These are phyloP conservation scores for Drosophila truncata DNA, from an alignment of 1,140 invertebrate species.

Conservation along the genomic window DNA sequence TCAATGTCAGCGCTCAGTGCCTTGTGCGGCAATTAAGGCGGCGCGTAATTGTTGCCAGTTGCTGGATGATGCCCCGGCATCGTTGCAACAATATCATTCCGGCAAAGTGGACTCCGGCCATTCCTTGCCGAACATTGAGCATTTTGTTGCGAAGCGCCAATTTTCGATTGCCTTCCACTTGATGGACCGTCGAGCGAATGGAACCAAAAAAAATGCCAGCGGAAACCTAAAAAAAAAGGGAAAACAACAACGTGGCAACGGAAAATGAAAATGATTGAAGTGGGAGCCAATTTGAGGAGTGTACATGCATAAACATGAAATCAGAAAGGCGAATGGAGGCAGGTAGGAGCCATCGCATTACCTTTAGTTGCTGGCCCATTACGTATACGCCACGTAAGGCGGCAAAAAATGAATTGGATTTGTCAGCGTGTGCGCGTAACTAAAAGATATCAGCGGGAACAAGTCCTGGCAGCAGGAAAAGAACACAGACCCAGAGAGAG, in stretches of 20 bases:
- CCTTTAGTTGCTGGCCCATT: slow-evolving; percentile 74
- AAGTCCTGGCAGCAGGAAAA: slow-evolving; percentile 20
- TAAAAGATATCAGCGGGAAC: slow-evolving; percentile 34
- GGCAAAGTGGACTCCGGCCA: slow-evolving; percentile 30
- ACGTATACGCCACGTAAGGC: slow-evolving; percentile 73
- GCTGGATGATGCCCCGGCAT: slow-evolving; percentile 45
- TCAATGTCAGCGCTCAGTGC: background rate
- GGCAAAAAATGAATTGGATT: slow-evolving; percentile 76
- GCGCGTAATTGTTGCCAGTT: slow-evolving; percentile 81
- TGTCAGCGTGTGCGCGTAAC: slow-evolving; percentile 68
- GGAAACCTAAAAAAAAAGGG: slow-evolving; percentile 11
- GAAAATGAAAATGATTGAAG: slow-evolving; percentile 62
- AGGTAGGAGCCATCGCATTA: slow-evolving; percentile 64
- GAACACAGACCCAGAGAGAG: slow-evolving; percentile 6
- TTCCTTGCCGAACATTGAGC: slow-evolving; percentile 57
- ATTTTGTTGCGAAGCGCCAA: slow-evolving; percentile 71
- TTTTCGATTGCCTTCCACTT: slow-evolving; percentile 76
- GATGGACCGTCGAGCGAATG: slow-evolving; percentile 41
- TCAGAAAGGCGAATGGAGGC: slow-evolving; percentile 41
- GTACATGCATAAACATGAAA: slow-evolving; percentile 47
- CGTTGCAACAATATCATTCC: slow-evolving; percentile 45
- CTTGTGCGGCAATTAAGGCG: slow-evolving; percentile 76
- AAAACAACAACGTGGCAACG: slow-evolving; percentile 12
- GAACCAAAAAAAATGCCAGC: slow-evolving; percentile 20
- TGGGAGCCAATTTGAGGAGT: slow-evolving; percentile 57